Evolutionary conservation across 2,113 vertebrate genomes (phyloP).

Genomic region (Bos taurus): ARS-UCD2.0 NC_037340.1:39281001-39281500

Average conservation of each 20-base stretch:
- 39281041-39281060: not conserved
- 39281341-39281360: not conserved
- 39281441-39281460: not conserved
- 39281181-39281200: not conserved
- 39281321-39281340: not conserved
- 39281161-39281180: not conserved
- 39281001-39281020: not conserved
- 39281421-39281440: not conserved
- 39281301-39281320: not conserved
- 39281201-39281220: not conserved
- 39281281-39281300: not conserved
- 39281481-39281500: not conserved
- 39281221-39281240: not conserved
- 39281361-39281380: not conserved
- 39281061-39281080: not conserved
- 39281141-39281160: not conserved
- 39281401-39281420: not conserved
- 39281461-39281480: not conserved
- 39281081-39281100: not conserved
- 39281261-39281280: not conserved
- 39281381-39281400: not conserved
- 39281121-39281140: not conserved
- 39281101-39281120: not conserved
- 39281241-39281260: too few relatives aligned
- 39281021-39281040: not conserved